These are phyloP conservation scores for Mormyrus hasselquistii DNA, from an alignment of 2,797 vertebrate species.

Conservation along the genomic window DNA sequence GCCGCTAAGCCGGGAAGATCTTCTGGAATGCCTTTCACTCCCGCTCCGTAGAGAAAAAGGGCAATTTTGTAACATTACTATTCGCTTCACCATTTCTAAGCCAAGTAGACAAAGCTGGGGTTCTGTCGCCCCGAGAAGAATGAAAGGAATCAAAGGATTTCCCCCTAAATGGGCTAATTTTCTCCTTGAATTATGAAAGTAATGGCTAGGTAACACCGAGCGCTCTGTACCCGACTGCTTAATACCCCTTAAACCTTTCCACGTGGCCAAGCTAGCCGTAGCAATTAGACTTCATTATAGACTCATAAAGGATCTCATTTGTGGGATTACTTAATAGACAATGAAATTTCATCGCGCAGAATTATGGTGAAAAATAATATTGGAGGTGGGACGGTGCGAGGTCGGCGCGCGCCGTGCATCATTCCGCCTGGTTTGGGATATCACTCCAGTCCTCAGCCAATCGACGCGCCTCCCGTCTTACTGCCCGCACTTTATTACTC, in stretches of 20 bases:
- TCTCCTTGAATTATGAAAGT: slow-evolving; percentile 99
- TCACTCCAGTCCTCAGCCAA: slow-evolving; percentile 46
- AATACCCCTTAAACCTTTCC: slow-evolving; percentile 99
- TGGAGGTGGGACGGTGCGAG: slow-evolving; percentile 65
- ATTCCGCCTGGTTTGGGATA: slow-evolving; percentile 70
- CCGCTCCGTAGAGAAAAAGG: slow-evolving; percentile 52
- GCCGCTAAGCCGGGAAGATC: slow-evolving; percentile 36
- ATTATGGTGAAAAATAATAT: slow-evolving; percentile 87
- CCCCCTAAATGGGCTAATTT: slow-evolving; percentile 96
- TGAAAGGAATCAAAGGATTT: slow-evolving; percentile 84
- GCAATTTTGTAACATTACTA: slow-evolving; percentile 63
- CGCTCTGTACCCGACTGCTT: slow-evolving; percentile 93
- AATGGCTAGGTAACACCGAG: slow-evolving; percentile 97
- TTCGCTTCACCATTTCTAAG: slow-evolving; percentile 69
- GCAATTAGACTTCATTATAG: slow-evolving; percentile 99
- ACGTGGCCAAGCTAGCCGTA: slow-evolving; percentile 93
- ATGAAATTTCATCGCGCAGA: slow-evolving; percentile 96
- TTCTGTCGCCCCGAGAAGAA: slow-evolving; percentile 75
- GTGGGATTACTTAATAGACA: slow-evolving; percentile 95
- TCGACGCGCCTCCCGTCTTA: slow-evolving; percentile 44
- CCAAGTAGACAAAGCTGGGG: slow-evolving; percentile 68
- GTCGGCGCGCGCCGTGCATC: slow-evolving; percentile 73
- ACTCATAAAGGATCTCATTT: slow-evolving; percentile 98
- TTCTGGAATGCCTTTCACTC: slow-evolving; percentile 57
- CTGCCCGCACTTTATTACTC: slow-evolving; percentile 70